phyloP scores from a whole-genome alignment of 2,888 invertebrate species.

The Caenorhabditis macrosperma region DNA sequence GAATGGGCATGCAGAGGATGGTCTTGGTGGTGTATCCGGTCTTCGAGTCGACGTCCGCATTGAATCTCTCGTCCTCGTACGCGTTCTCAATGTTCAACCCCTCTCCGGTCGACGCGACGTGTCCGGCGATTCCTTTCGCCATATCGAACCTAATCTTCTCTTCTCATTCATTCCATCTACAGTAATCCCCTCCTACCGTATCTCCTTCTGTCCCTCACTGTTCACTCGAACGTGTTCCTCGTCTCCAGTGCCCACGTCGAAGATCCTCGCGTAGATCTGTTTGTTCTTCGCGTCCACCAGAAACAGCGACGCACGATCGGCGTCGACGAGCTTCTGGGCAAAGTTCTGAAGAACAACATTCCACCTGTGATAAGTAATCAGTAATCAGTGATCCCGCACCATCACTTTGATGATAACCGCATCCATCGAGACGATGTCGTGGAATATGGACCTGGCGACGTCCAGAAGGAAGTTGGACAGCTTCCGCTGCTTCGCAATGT shows the following conservation, averaged over 20 bases:
- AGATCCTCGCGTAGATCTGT: constrained; percentile 89
- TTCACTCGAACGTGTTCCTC: constrained; percentile 70
- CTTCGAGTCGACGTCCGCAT: constrained; percentile 82
- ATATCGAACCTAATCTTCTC: constrained; percentile 84
- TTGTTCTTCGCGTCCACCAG: constrained; percentile 86
- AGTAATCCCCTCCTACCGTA: constrained; percentile 59
- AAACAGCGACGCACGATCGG: constrained; percentile 90
- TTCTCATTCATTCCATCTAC: not conserved
- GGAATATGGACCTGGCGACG: constrained; percentile 90
- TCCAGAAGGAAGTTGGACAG: constrained; percentile 87
- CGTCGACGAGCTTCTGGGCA: constrained; percentile 88
- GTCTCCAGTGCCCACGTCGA: constrained; percentile 83
- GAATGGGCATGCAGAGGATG: constrained; percentile 91
- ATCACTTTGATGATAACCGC: constrained; percentile 89
- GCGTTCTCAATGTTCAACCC: constrained; percentile 89
- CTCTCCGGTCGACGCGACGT: constrained; percentile 88
- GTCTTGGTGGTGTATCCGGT: constrained; percentile 85
- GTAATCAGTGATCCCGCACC: constrained; percentile 79
- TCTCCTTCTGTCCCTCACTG: constrained; percentile 73
- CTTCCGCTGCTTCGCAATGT: constrained; percentile 67
- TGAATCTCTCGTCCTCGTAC: constrained; percentile 84
- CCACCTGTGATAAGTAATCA: not conserved
- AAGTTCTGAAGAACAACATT: constrained; percentile 83
- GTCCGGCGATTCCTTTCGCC: constrained; percentile 88
- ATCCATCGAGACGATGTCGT: constrained; percentile 91